Conservation (phyloP, 2,888 invertebrate species). For the Aphrophora alni region DNA sequence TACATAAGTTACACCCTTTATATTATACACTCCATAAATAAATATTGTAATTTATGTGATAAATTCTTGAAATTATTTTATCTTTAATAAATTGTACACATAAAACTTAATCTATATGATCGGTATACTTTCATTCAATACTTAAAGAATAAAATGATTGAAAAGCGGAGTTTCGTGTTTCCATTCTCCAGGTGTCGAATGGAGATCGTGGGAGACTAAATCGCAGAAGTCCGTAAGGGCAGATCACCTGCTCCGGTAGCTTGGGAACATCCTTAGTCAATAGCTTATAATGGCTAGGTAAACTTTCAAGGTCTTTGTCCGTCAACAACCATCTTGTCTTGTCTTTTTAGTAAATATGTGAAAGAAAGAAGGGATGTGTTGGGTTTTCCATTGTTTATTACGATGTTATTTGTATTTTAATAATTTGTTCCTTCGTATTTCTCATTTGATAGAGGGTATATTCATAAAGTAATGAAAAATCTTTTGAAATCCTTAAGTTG, state of each 20-base stretch:
- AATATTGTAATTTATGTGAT: too few relatives aligned
- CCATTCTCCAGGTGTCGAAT: background rate
- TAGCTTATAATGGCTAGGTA: background rate
- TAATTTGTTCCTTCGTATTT: too few relatives aligned
- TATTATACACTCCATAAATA: too few relatives aligned
- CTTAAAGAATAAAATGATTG: background rate
- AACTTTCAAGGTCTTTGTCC: background rate
- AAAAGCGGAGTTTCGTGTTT: background rate
- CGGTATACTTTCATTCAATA: background rate
- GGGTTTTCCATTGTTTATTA: background rate
- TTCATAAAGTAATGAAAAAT: too few relatives aligned
- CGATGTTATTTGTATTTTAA: too few relatives aligned
- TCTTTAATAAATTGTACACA: too few relatives aligned
- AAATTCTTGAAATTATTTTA: too few relatives aligned
- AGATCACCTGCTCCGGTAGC: background rate
- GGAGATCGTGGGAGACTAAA: slow-evolving; percentile 5
- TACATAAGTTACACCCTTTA: too few relatives aligned
- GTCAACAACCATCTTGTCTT: background rate
- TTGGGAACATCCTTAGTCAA: background rate
- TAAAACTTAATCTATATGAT: too few relatives aligned
- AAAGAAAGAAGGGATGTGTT: background rate
- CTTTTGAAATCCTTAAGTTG: too few relatives aligned
- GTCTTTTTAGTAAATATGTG: background rate
- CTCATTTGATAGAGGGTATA: too few relatives aligned
- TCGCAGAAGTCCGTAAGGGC: background rate